A percentile compares a stretch with the other conserved stretches of the same genome.
Conservation (phyloP, 2,888 invertebrate genomes). For the Eupithecia vulgata region DNA sequence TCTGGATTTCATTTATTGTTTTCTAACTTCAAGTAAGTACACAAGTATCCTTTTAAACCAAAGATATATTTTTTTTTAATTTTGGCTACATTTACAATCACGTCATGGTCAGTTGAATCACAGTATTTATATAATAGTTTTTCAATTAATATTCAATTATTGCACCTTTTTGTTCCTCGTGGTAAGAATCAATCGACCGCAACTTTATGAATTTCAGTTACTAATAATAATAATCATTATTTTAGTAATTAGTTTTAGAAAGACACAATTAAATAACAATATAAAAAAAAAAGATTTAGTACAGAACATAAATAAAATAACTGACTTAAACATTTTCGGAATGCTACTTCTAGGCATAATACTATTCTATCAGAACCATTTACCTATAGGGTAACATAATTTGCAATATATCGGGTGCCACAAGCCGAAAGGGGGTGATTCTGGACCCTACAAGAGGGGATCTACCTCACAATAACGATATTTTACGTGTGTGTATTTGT, state of each 20-base stretch:
- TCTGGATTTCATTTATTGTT: background rate
- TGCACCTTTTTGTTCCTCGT: slow-evolving; percentile 13
- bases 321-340: slow-evolving; percentile 22
- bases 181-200: background rate
- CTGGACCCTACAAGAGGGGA: no score
- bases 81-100: background rate
- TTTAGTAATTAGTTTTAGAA: background rate
- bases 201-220: background rate
- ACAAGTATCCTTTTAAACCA: background rate
- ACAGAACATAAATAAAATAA: slow-evolving; percentile 22
- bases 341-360: slow-evolving; percentile 20
- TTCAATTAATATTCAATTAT: background rate
- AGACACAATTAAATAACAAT: background rate
- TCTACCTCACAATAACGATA: no score
- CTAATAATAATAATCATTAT: background rate
- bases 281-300: slow-evolving; percentile 6
- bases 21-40: background rate
- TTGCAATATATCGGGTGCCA: slow-evolving; percentile 11
- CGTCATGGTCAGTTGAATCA: background rate
- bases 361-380: slow-evolving; percentile 19
- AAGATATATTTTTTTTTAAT: background rate
- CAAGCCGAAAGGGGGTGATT: no score
- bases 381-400: slow-evolving; percentile 19
- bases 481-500: no score
- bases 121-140: background rate